Conservation (phyloP, 2,797 vertebrate genomes). For the Melanotaenia pygmaea region DNA sequence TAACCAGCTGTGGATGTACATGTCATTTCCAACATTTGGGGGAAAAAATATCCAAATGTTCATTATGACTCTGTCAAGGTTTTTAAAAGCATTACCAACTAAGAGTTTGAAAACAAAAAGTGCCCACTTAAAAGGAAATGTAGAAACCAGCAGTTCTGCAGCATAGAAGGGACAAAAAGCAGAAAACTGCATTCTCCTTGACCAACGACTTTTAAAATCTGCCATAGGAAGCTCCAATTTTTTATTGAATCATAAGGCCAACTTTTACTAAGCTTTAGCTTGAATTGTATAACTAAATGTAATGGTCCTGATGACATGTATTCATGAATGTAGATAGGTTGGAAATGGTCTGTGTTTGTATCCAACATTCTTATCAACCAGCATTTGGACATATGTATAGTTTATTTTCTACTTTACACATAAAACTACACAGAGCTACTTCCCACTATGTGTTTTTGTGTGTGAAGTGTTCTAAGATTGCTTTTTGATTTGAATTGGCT, state of each 20-base stretch:
- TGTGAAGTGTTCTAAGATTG: background rate
- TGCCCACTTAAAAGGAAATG: background rate
- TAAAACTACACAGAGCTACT: background rate
- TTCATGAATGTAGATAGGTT: no score
- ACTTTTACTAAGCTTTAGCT: background rate
- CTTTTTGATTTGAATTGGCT: background rate
- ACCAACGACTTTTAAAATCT: background rate
- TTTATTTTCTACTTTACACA: background rate
- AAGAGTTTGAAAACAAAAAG: background rate
- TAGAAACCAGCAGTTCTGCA: background rate
- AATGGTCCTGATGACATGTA: no score
- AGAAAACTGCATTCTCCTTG: background rate
- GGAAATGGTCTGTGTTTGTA: background rate
- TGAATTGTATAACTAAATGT: background rate
- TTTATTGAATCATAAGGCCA: no score
- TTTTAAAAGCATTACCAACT: background rate
- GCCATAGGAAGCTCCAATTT: background rate
- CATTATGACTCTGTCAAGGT: background rate
- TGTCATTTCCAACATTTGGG: background rate
- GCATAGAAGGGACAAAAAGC: background rate
- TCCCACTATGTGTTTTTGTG: background rate
- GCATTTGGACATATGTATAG: background rate
- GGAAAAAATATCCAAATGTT: background rate
- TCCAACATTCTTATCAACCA: background rate
- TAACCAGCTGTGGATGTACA: background rate